Evolutionary conservation across 2,888 invertebrate species (phyloP), one percentile per base, ranked within the genome.

Genomic region (Geotrupes spiniger): DNA sequence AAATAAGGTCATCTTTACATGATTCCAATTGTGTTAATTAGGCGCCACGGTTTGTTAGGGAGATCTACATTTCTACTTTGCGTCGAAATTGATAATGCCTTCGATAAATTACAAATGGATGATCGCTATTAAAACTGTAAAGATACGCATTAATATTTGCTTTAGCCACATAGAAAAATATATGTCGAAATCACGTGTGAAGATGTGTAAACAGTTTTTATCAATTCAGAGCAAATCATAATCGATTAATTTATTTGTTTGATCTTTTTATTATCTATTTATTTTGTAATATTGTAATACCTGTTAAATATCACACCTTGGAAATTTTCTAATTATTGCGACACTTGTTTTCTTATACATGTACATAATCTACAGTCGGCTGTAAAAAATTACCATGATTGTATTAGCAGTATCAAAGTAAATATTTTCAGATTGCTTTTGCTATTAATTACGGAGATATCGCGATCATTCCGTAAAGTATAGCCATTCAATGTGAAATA

Each of bases 161-260:
- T 50, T 46, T 47, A 31, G 41, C 37, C 29, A 33, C 41, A 39
- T 25, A 9, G 12, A 39, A 12, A 38, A 2, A 26, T 38, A 10
- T 16, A 21, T 39, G 39, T 8, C 21, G 27, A 26, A 26, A 26
- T 26, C 27, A 26, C n/a, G n/a, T 42, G 16, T 27, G 42, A 46
- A 44, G 46, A 54, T 49, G 52, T 39, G 53, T 51, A 59, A 57
- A 60, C 46, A 57, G 43, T 51, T 52, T 51, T 58, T 58, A 60
- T 58, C 58, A 52, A 58, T 57, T 56, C 58, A 54, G 58, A 60
- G 53, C 58, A 57, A 57, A 56, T 57, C 48, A 42, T 53, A 53
- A 56, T 58, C 54, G 58, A 59, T 57, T 57, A 58, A 60, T 58
- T 56, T 59, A 55, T 56, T 56, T 56, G 50, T 56, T 56, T 52